Evolutionary conservation across 2,797 vertebrate species (phyloP).

Genomic region (Hafferia zeledoni): DNA sequence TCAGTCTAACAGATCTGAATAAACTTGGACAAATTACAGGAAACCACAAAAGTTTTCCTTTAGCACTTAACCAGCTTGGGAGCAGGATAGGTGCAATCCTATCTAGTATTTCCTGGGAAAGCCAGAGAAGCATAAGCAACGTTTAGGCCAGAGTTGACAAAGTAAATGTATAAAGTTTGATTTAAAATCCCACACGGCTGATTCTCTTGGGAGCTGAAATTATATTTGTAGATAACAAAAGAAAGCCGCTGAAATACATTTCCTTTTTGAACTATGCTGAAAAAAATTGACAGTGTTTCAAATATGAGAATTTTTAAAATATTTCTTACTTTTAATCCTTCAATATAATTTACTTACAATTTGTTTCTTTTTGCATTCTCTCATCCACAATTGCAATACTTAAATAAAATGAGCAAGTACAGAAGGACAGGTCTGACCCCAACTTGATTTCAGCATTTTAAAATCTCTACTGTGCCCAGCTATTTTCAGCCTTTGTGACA

Average conservation of each 20-base stretch:
- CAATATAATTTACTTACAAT: background rate
- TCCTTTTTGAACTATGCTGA: background rate
- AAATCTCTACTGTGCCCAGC: background rate
- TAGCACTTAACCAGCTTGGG: background rate
- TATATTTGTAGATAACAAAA: rapidly evolving
- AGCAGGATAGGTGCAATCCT: background rate
- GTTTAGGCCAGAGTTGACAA: background rate
- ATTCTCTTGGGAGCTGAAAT: background rate
- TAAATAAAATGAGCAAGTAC: background rate
- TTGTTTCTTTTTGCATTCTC: background rate
- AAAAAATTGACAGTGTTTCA: background rate
- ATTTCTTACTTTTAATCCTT: background rate
- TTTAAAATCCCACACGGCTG: background rate
- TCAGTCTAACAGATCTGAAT: background rate
- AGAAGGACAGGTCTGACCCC: background rate
- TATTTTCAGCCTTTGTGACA: background rate
- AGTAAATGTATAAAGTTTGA: background rate
- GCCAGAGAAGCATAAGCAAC: background rate
- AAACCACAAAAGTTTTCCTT: background rate
- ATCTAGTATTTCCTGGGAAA: background rate
- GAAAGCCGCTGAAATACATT: background rate
- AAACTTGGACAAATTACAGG: background rate
- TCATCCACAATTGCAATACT: background rate
- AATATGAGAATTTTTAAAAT: background rate
- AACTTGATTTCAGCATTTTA: background rate